Base-by-base conservation (phyloP, 2,888 invertebrate species). In the Sericinus montela region DNA sequence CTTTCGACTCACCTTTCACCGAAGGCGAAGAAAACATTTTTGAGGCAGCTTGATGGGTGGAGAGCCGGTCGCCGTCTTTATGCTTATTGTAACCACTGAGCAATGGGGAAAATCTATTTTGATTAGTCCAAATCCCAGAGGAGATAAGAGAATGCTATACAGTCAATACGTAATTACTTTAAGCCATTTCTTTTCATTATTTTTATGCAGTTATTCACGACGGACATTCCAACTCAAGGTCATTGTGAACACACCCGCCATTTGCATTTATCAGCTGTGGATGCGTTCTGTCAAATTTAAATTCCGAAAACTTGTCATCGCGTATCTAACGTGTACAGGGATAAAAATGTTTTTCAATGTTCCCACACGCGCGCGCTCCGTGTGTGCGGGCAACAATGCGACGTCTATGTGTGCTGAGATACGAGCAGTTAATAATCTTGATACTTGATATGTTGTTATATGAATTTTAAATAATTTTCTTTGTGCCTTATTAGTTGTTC, bases 261-360 rank as follows among this genome's bases (percentile, higher is more conserved):
- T 37, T 11, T 16, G 5, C 10, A 19, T 16, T 11, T 43, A 23
- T 47, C 32, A 35, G 41, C 28, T 47, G 48, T 38, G 48, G 19
- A 37, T 28, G 36, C 34, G 45, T 37, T 40, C 32, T 44, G 45
- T 47, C 48, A 51, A 48, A 51, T 59, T 60, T 46, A 56, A 60
- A 62, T 62, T 57, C 58, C 59, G 53, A 58, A 64, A 62, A 60
- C 62, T 67, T 62, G 60, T 61, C 60, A 57, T 57, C 59, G 56
- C 57, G 40, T 55, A 59, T 5, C 19, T 5, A 56, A 39, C 23
- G 1, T 19, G 8, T 19, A 28, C 25, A 8, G 35, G 36, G 30
- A 55, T 55, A 54, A n/a, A n/a, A 60, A 60, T 59, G 58, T 59
- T 25, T 53, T 52, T 53, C 2, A 51, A 51, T 52, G 40, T 51